A percentile compares a stretch with the other conserved stretches of the same genome.
Conservation (phyloP, 1,140 invertebrate species). For the Halesus radiatus region DNA sequence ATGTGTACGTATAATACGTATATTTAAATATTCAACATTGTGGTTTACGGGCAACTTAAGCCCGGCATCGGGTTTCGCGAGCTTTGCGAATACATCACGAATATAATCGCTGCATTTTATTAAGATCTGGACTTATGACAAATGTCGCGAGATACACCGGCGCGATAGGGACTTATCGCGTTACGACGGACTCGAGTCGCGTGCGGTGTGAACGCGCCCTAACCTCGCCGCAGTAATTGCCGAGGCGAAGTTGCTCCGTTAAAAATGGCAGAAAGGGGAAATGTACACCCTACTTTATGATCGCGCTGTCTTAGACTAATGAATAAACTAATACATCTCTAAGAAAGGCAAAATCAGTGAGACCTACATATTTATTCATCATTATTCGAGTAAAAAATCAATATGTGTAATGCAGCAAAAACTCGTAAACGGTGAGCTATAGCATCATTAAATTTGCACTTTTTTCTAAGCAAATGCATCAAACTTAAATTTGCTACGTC, state of each 20-base stretch:
- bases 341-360: too few species aligned
- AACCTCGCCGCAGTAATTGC: background rate
- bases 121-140: conserved; percentile 52
- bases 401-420: too few species aligned
- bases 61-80: conserved; percentile 10
- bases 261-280: conserved; percentile 1
- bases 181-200: conserved; percentile 35
- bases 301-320: too few species aligned
- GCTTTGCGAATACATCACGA: conserved; percentile 21
- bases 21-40: background rate
- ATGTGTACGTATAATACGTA: background rate
- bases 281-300: background rate
- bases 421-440: too few species aligned
- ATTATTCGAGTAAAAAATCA: too few species aligned
- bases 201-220: conserved; percentile 40
- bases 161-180: conserved; percentile 50
- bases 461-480: too few species aligned
- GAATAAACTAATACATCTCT: too few species aligned
- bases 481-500: too few species aligned
- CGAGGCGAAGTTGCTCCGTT: conserved; percentile 7
- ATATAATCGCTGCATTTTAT: conserved; percentile 40
- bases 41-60: background rate
- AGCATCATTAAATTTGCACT: too few species aligned
- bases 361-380: too few species aligned
- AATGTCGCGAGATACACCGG: conserved; percentile 47